phyloP scores from a whole-genome alignment of 2,888 invertebrate genomes.

The Hypena proboscidalis region DNA sequence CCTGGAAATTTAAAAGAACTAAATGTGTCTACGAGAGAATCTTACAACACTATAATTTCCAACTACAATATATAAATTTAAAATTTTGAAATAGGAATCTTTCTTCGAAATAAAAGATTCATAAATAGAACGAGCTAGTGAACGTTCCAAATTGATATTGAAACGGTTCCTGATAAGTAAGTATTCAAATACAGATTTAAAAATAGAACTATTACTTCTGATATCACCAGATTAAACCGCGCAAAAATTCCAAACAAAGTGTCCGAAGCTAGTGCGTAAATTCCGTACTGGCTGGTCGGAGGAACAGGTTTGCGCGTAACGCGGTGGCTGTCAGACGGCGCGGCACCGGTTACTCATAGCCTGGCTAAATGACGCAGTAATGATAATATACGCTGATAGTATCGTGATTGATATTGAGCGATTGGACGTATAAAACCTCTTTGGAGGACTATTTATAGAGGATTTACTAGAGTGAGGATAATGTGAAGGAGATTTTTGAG shows the following conservation, averaged over 20 bases:
- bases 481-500: too few relatives aligned
- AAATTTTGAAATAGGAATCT: too few relatives aligned
- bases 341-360: constrained; percentile 63
- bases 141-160: too few relatives aligned
- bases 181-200: background rate
- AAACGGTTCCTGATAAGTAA: background rate
- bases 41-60: too few relatives aligned
- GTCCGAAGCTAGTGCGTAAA: constrained; percentile 43
- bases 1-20: too few relatives aligned
- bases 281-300: constrained; percentile 45
- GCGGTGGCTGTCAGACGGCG: constrained; percentile 62
- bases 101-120: too few relatives aligned
- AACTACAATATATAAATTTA: too few relatives aligned
- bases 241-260: constrained; percentile 24
- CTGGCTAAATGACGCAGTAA: constrained; percentile 44
- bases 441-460: too few relatives aligned
- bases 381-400: constrained; percentile 33
- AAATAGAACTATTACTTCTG: background rate
- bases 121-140: too few relatives aligned
- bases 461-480: too few relatives aligned
- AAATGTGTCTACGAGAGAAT: too few relatives aligned
- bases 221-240: constrained; percentile 1
- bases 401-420: constrained; percentile 10
- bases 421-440: constrained; percentile 2
- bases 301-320: constrained; percentile 67